Percentiles rank a stretch among this genome's conserved stretches.
Conservation (phyloP, 2,888 invertebrate genomes). For the Cecidostiba fungosa region DNA sequence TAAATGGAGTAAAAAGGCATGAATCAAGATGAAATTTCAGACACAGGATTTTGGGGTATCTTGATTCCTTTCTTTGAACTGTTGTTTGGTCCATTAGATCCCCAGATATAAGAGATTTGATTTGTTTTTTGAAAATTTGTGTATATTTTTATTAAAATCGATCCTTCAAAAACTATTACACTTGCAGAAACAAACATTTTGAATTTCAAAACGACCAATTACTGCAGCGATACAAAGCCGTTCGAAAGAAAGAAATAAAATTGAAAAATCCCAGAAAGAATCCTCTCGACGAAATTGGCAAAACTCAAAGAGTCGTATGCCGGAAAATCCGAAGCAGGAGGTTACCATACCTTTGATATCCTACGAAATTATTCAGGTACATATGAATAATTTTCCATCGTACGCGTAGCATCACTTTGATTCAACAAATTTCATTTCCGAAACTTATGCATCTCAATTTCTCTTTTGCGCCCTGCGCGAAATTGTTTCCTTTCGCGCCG, state of each 20-base stretch:
- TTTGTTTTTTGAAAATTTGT: too few species aligned
- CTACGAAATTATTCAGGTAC: neutral
- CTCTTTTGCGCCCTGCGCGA: neutral
- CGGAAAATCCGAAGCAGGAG: neutral
- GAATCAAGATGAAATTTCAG: too few species aligned
- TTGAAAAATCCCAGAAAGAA: neutral
- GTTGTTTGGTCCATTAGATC: too few species aligned
- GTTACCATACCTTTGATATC: slow-evolving; percentile 12
- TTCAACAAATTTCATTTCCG: slow-evolving; percentile 7
- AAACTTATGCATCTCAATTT: slow-evolving; percentile 20
- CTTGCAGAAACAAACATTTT: neutral
- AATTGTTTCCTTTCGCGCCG: slow-evolving; percentile 4
- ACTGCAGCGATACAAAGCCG: neutral
- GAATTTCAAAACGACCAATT: neutral
- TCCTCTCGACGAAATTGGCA: neutral
- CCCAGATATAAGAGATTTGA: too few species aligned
- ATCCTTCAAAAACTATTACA: too few species aligned
- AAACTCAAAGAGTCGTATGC: neutral
- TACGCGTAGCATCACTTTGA: slow-evolving; percentile 1
- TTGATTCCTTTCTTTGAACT: too few species aligned
- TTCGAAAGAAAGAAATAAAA: neutral
- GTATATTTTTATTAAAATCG: too few species aligned
- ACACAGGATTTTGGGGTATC: too few species aligned
- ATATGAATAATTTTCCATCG: slow-evolving; percentile 17
- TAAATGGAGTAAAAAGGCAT: too few species aligned